Evolutionary conservation across 2,113 vertebrate species (phyloP), one percentile per base, ranked within the genome.

Genomic region (Phrynocephalus versicolor): DNA sequence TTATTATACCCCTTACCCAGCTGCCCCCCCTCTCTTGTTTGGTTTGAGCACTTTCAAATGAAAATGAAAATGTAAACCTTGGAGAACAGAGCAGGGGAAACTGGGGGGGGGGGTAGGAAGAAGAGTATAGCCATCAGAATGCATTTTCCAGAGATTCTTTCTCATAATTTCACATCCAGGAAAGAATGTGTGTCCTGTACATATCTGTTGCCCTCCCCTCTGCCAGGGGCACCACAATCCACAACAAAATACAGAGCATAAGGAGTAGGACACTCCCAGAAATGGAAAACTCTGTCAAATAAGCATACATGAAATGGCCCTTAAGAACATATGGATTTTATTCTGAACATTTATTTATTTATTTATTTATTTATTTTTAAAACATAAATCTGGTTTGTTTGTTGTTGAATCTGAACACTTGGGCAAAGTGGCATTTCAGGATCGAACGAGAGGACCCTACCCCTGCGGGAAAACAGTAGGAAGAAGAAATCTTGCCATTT

Each of bases 21-120:
- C 55, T 3, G 9, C 85, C 81, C 73, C 90, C 87, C 84, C 57
- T 81, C 85, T 93, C 92, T 91, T 87, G n/a, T 82, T 86, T 2
- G 70, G 75, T 88, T 87, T 41, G 33, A 70, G 55, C 45, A 85
- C 37, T 58, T 78, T 70, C 51, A 58, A 37, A 77, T 37, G 55
- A n/a, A 77, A 84, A 69, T 35, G 37, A 85, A 69, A 70, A n/a
- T 37, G 55, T 35, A 70, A 57, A 78, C 27, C 33, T 21, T 35
- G 65, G 9, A 55, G 45, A 71, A 82, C n/a, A 57, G 45, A 60
- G 58, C 45, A 57, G 67, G 35, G 83, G 21, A 85, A 60, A 79
- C 73, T 27, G 6, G 19, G 19, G 62, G 55, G 81, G 77, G 86
- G 51, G 51, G 25, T 1, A 86, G 80, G 25, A 70, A 35, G 2